Conservation (phyloP, 2,888 invertebrate genomes). For the Icerya purchasi region DNA sequence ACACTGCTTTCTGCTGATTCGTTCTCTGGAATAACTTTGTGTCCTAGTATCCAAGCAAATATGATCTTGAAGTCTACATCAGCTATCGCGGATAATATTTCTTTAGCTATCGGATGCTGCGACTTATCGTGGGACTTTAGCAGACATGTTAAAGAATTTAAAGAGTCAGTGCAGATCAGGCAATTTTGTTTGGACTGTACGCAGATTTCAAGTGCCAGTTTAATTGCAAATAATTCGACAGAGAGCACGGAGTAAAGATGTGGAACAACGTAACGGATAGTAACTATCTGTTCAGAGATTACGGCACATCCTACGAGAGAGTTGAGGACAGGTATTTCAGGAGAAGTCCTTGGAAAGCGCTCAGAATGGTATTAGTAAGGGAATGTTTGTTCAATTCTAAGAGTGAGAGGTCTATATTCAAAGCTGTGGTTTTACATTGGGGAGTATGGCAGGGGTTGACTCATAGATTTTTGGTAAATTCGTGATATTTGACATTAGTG, state of each 20-base stretch:
- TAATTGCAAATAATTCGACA: not conserved
- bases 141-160: not conserved
- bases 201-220: not conserved
- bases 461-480: no score
- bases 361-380: not conserved
- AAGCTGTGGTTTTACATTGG: no score
- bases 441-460: no score
- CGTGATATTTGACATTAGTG: no score
- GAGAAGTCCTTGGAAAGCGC: not conserved
- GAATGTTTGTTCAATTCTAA: not conserved
- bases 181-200: not conserved
- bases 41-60: not conserved
- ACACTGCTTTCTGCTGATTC: no score
- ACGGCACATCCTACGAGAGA: not conserved
- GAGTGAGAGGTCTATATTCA: no score
- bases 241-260: not conserved
- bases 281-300: not conserved
- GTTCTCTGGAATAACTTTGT: not conserved
- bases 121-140: not conserved
- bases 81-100: not conserved
- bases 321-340: not conserved
- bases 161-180: not conserved
- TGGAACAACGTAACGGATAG: not conserved
- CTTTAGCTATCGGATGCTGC: not conserved
- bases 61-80: not conserved